Base-by-base conservation (phyloP, 2,888 invertebrate genomes). In the Oscheius sp. region DNA sequence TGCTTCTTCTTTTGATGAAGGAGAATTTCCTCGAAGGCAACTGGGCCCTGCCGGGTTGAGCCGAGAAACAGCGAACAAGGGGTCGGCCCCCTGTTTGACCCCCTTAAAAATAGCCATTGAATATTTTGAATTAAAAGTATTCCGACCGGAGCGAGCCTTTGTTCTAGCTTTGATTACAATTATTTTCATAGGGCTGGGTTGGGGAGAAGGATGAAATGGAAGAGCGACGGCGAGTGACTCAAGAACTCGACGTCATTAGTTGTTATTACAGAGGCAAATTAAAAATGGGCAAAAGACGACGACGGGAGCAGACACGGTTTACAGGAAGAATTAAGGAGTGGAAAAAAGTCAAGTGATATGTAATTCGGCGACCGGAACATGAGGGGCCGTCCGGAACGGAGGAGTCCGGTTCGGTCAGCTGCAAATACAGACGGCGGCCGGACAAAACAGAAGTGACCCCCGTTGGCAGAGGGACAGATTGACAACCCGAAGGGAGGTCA, bases 31-130 rank as follows among this genome's bases (percentile, higher is more conserved):
- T 29, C 49, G 46, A 43, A 6, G 72, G 72, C 16, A 72, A 55
- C 12, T 72, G 35, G 2, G 43, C 21, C 27, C 58, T 52, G 16
- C 72, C 72, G n/a, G 72, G 66, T 27, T 55, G 59, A 27, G 56
- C 79, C 45, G 79, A 76, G 35, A 79, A 73, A 45, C 79, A 75
- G 69, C 79, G 75, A 18, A 73, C 75, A 35, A 79, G 61, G 3
- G 73, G 76, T 68, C 75, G 76, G 25, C 69, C 74, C 35, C 35
- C 35, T 35, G 35, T 35, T 3, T 35, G 35, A 16, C 73, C 74
- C 41, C 72, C 74, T 55, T 18, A 35, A 43, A n/a, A 64, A 56
- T 59, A 63, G 68, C 27, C 18, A 21, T 35, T 35, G n/a, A 3
- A 64, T 45, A 46, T 9, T 6, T 1, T 66, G 3, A 29, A 45